phyloP scores from a whole-genome alignment of 1,140 invertebrate species.

The Trichomalopsis sarcophagae region DNA sequence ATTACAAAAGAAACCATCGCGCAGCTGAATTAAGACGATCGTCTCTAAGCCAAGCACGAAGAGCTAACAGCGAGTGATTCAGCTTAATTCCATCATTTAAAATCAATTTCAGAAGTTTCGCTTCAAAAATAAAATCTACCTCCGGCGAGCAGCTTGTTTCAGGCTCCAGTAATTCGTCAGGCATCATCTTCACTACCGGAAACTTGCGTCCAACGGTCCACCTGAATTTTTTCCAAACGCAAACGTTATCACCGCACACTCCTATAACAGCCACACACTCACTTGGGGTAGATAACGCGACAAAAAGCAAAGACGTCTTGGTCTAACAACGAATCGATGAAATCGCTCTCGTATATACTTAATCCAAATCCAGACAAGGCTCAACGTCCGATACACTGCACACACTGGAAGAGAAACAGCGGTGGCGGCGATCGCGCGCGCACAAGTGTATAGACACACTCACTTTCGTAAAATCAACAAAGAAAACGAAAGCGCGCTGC shows the following conservation, averaged over 20 bases:
- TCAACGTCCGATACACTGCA: not conserved
- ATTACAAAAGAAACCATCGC: not conserved
- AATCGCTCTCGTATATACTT: not conserved
- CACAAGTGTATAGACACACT: not conserved
- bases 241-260: not conserved
- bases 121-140: not conserved
- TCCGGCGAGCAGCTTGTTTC: not conserved
- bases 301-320: not conserved
- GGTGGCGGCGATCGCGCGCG: not conserved
- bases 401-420: not conserved
- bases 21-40: no score
- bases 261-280: not conserved
- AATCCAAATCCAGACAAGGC: slow-evolving; percentile 10
- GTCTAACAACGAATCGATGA: not conserved
- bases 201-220: not conserved
- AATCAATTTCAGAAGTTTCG: no score
- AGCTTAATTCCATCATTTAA: no score
- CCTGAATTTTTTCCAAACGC: not conserved
- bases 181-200: not conserved
- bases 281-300: not conserved
- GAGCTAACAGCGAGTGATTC: no score
- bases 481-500: slow-evolving; percentile 1
- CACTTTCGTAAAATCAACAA: slow-evolving; percentile 15
- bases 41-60: no score
- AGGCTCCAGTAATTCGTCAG: not conserved